phyloP scores from a whole-genome alignment of 2,888 invertebrate genomes.

The Scelioninae gen. 2 region DNA sequence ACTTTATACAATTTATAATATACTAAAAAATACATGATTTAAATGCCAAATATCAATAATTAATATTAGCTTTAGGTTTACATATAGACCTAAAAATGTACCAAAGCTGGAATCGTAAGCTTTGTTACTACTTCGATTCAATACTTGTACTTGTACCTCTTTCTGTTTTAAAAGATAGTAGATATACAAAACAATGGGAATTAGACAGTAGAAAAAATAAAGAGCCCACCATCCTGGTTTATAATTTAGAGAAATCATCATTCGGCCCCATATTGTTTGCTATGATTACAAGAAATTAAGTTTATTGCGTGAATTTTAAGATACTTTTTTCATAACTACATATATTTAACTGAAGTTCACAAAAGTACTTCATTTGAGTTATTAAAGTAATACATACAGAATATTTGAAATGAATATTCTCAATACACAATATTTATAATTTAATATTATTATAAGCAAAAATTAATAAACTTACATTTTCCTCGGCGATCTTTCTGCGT shows the following conservation, averaged over 20 bases:
- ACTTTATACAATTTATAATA: no score
- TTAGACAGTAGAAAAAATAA: constrained; percentile 85
- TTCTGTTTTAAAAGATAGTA: constrained; percentile 78
- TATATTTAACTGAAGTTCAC: no score
- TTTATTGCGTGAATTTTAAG: neutral
- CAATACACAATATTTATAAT: no score
- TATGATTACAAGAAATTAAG: constrained; percentile 31
- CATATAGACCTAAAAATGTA: neutral
- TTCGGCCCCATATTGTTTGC: constrained; percentile 83
- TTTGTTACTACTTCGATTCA: constrained; percentile 1
- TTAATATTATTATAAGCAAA: neutral
- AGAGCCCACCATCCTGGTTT: constrained; percentile 88
- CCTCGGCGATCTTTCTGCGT: constrained; percentile 85
- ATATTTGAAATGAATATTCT: no score
- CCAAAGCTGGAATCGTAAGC: constrained; percentile 1
- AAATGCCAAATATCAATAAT: neutral
- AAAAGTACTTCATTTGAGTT: neutral
- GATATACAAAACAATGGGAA: constrained; percentile 83
- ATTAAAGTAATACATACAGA: no score
- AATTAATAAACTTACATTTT: constrained; percentile 87
- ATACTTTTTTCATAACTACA: no score
- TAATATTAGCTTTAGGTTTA: neutral
- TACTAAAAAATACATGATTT: neutral
- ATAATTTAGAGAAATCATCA: constrained; percentile 85
- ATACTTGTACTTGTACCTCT: constrained; percentile 34